phyloP scores from a whole-genome alignment of 2,888 invertebrate species.

The Neoscelio sp. region DNA sequence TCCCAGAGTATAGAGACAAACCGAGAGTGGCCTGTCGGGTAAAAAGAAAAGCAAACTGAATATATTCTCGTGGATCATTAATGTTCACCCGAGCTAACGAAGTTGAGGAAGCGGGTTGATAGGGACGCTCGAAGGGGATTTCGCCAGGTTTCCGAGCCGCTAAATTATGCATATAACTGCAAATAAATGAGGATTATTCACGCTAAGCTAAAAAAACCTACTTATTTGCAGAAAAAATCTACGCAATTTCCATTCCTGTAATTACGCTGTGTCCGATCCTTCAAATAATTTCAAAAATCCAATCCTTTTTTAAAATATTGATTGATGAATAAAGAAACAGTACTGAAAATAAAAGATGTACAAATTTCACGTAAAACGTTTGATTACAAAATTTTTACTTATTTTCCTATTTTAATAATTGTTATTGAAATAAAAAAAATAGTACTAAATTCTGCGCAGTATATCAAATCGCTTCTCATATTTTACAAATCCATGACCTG shows the following conservation, averaged over 20 bases:
- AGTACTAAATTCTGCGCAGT: too few relatives aligned
- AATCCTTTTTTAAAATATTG: slow-evolving; percentile 10
- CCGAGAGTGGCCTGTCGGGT: slow-evolving; percentile 17
- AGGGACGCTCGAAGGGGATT: slow-evolving; percentile 45
- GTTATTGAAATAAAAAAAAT: too few relatives aligned
- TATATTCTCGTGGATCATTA: slow-evolving; percentile 78
- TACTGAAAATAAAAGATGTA: too few relatives aligned
- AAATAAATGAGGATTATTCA: slow-evolving; percentile 75
- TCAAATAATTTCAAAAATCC: slow-evolving; percentile 7
- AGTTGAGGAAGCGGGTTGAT: slow-evolving; percentile 70
- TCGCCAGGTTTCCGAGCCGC: slow-evolving; percentile 34
- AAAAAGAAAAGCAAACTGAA: slow-evolving; percentile 63
- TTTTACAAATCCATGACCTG: too few relatives aligned
- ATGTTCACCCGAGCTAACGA: slow-evolving; percentile 76
- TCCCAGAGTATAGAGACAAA: slow-evolving; percentile 11
- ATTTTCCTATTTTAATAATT: too few relatives aligned
- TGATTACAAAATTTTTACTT: too few relatives aligned
- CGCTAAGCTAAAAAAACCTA: too few relatives aligned
- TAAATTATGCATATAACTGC: slow-evolving; percentile 74
- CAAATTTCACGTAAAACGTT: too few relatives aligned
- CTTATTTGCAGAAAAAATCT: slow-evolving; percentile 47
- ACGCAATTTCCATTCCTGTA: slow-evolving; percentile 26
- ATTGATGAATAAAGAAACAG: too few relatives aligned
- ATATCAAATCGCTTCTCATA: too few relatives aligned
- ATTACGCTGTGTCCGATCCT: slow-evolving; percentile 43